These are phyloP conservation scores for Cataglyphis rosenhaueri DNA, from an alignment of 2,888 invertebrate genomes.

Conservation along the genomic window DNA sequence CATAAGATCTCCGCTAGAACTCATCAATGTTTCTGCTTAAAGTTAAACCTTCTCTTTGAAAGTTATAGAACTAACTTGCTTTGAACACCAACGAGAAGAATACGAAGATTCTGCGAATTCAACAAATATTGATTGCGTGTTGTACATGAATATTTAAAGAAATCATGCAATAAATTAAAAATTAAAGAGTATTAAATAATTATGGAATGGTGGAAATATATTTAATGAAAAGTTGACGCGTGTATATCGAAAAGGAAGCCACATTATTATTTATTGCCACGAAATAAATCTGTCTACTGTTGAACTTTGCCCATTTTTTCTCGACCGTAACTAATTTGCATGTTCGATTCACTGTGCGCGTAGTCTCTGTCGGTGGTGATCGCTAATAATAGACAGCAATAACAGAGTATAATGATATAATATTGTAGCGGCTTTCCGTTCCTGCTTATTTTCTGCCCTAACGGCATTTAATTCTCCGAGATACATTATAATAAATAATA, in stretches of 20 bases:
- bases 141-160: not conserved
- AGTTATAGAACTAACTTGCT: not conserved
- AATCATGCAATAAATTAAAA: conserved; percentile 27
- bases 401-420: conserved; percentile 2
- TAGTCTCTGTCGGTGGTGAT: not conserved
- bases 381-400: not conserved
- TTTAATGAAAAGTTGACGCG: not conserved
- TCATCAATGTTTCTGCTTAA: not conserved
- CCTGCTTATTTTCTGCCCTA: conserved; percentile 1
- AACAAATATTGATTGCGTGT: not conserved
- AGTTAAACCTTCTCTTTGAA: not conserved
- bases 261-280: not conserved
- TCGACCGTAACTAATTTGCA: conserved; percentile 2
- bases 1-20: not conserved
- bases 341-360: not conserved
- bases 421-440: not conserved
- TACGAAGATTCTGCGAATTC: not conserved
- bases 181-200: conserved; percentile 58
- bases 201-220: conserved; percentile 57
- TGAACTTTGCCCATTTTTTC: conserved; percentile 31
- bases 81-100: not conserved
- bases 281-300: not conserved
- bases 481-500: not conserved
- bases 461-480: not conserved
- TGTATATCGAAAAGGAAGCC: not conserved